Evolutionary conservation across 2,113 vertebrate genomes (phyloP), one percentile per base, ranked within the genome.

Genomic region (Aspidoscelis tigris): DNA sequence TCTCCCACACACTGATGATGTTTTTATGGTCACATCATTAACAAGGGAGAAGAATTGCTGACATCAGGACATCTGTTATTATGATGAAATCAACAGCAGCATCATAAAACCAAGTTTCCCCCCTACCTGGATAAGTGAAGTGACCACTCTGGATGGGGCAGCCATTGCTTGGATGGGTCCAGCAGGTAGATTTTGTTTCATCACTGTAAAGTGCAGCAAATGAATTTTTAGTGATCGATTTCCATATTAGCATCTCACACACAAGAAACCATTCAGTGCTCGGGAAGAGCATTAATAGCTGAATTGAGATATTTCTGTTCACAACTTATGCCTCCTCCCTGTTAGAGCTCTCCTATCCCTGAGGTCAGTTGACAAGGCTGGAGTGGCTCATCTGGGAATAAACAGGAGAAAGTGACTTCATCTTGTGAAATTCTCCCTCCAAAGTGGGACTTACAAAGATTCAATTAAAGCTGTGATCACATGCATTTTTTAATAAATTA

Each of bases 151-250:
- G 95, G 89, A 96, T 82, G 74, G 95, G 50, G 53, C 87, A 88
- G 20, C 89, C 89, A 0, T 86, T 95, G 18, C 90, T 44, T 0
- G 96, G 96, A 76, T 97, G 93, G 47, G 94, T 69, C 96, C 96
- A 96, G 74, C 94, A 95, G 5, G 96, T 96, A 64, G 94, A 95
- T 84, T 94, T 94, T 41, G 95, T 95, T 85, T 96, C 95, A 14
- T 96, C 96, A 5, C 96, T 97, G 80, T 0, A 5, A 69, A 86
- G 90, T 64, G 89, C 26, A 80, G 4, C 12, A 73, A 9, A 10
- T 12, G 65, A 61, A 76, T 12, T 16, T 26, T 71, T 55, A 78
- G 69, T 53, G 73, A 33, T 33, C 1, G 43, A 64, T 5, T 44
- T 50, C 5, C 8, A 68, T 2, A n/a, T 44, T 11, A 20, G 18